phyloP scores from a whole-genome alignment of 2,888 invertebrate genomes.

The Chrysodeixis includens region DNA sequence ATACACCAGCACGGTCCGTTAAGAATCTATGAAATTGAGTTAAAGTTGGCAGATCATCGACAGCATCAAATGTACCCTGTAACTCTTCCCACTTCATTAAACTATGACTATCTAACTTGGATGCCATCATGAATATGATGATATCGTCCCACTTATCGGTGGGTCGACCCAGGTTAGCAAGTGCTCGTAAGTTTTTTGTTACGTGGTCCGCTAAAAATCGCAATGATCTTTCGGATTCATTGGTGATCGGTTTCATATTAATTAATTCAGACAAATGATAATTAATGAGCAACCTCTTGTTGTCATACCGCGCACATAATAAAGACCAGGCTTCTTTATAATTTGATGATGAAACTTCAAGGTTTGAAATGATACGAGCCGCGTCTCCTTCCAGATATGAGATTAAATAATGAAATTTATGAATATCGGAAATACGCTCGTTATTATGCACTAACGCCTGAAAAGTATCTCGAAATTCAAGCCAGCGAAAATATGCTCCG shows the following conservation, averaged over 20 bases:
- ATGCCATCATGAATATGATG: constrained; percentile 44
- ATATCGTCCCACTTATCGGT: constrained; percentile 47
- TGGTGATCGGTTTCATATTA: constrained; percentile 20
- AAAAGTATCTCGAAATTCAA: constrained; percentile 39
- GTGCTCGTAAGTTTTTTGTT: constrained; percentile 53
- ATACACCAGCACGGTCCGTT: constrained; percentile 49
- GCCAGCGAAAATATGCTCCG: constrained; percentile 35
- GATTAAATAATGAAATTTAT: constrained; percentile 44
- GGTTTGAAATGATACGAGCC: constrained; percentile 36
- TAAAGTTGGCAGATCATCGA: constrained; percentile 43
- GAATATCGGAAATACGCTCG: constrained; percentile 24
- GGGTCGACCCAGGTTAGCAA: constrained; percentile 43
- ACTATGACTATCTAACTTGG: constrained; percentile 46
- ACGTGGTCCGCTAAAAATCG: constrained; percentile 49
- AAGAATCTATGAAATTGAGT: constrained; percentile 50
- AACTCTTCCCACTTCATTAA: constrained; percentile 56
- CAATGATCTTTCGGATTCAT: constrained; percentile 38
- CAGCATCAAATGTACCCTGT: constrained; percentile 12
- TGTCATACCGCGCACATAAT: constrained; percentile 42
- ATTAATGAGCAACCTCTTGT: constrained; percentile 26
- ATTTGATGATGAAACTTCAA: constrained; percentile 46
- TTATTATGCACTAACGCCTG: constrained; percentile 42
- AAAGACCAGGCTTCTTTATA: constrained; percentile 49
- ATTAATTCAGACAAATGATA: constrained; percentile 26
- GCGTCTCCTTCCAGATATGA: constrained; percentile 47